Percentiles rank a stretch among this genome's conserved stretches.
Conservation (phyloP, 2,113 vertebrate species). For the Chiloscyllium plagiosum region DNA sequence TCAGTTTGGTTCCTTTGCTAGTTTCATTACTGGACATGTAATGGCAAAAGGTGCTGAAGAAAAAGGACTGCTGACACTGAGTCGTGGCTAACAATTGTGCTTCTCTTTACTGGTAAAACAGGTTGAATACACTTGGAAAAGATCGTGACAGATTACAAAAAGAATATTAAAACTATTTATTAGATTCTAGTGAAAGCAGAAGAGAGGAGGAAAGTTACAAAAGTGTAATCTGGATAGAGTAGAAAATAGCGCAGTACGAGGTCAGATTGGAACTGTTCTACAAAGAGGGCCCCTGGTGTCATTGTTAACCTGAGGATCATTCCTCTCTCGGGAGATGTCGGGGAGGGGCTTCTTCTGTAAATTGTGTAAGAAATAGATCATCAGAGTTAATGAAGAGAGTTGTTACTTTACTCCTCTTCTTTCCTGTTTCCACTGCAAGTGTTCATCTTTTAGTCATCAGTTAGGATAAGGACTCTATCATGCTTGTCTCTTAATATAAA, state of each 20-base stretch:
- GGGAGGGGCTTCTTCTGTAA: not conserved
- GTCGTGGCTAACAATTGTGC: conserved; percentile 27
- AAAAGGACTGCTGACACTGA: not conserved
- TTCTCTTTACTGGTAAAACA: conserved; percentile 37
- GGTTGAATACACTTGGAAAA: conserved; percentile 19
- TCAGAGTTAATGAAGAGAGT: not conserved
- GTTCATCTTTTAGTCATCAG: not conserved
- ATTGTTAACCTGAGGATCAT: not conserved
- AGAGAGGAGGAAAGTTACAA: not conserved
- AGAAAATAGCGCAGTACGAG: not conserved
- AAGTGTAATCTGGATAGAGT: not conserved
- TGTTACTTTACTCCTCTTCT: not conserved
- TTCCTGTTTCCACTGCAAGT: not conserved
- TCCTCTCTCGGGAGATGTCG: not conserved
- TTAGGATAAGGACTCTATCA: not conserved
- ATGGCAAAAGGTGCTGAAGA: not conserved
- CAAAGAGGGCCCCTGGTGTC: not conserved
- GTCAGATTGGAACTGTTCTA: not conserved
- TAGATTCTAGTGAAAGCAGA: conserved; percentile 13
- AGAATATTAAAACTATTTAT: conserved; percentile 29
- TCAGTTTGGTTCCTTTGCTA: not conserved
- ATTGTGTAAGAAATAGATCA: not conserved
- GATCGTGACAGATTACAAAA: not conserved
- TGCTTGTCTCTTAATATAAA: not conserved
- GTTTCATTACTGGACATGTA: not conserved